Evolutionary conservation across 2,888 invertebrate species (phyloP).

Genomic region (Microctonus brassicae): DNA sequence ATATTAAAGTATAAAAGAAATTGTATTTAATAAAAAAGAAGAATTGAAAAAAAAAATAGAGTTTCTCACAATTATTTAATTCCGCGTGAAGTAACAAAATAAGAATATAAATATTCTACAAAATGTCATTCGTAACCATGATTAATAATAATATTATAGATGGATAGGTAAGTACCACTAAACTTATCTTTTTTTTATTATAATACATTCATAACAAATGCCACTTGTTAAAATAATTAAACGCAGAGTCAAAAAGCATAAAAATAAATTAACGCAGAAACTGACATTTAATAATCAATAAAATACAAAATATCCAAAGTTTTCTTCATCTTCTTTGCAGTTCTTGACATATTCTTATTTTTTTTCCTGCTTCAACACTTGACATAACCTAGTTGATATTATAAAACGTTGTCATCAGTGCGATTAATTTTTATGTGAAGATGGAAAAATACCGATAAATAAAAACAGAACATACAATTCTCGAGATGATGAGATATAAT

Average conservation of each 20-base stretch:
- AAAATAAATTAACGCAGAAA: background rate
- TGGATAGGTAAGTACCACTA: background rate
- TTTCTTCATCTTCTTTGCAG: background rate
- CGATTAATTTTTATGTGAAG: slow-evolving; percentile 15
- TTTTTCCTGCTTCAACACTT: slow-evolving; percentile 28
- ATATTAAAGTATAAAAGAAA: background rate
- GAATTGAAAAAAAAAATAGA: background rate
- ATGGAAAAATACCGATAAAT: background rate
- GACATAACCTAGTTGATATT: slow-evolving; percentile 44
- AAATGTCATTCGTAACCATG: background rate
- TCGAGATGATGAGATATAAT: background rate
- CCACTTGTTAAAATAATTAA: background rate
- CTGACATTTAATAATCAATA: slow-evolving; percentile 14
- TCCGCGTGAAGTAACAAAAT: background rate
- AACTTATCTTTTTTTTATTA: background rate
- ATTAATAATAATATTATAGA: background rate
- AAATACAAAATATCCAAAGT: background rate
- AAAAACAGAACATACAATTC: background rate
- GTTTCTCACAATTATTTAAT: background rate
- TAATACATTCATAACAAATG: background rate
- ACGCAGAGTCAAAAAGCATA: background rate
- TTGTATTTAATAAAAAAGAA: slow-evolving; percentile 2
- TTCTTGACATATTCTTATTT: slow-evolving; percentile 15
- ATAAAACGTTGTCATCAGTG: background rate
- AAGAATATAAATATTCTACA: background rate